Evolutionary conservation across 2,113 vertebrate species (phyloP).

Genomic region (Xenopus borealis): DNA sequence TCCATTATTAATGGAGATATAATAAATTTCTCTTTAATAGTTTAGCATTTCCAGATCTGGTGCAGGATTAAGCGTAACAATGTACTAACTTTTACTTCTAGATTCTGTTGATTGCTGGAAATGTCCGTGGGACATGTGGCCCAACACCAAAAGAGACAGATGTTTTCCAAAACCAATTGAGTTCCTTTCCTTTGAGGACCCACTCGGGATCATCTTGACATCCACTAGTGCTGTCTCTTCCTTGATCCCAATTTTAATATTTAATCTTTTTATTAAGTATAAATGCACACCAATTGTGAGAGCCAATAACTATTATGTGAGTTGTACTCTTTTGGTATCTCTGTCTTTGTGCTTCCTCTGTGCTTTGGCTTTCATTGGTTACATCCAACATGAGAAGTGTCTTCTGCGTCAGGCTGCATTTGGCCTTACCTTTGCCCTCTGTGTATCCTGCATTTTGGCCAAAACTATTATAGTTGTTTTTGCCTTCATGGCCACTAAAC

Average conservation of each 20-base stretch:
- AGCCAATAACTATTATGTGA: slow-evolving; percentile 47
- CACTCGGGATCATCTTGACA: not conserved
- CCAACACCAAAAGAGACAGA: not conserved
- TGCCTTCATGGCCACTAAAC: slow-evolving; percentile 32
- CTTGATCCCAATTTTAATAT: not conserved
- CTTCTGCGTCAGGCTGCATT: slow-evolving; percentile 23
- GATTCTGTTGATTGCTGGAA: not conserved
- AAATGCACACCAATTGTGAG: slow-evolving; percentile 18
- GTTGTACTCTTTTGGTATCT: slow-evolving; percentile 45
- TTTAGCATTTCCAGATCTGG: too few species aligned
- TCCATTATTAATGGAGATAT: too few species aligned
- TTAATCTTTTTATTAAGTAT: not conserved
- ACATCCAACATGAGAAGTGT: slow-evolving; percentile 1
- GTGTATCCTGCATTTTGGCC: slow-evolving; percentile 25
- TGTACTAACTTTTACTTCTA: not conserved
- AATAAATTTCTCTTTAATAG: too few species aligned
- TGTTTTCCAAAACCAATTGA: not conserved
- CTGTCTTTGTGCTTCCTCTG: slow-evolving; percentile 12
- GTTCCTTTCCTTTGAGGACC: not conserved
- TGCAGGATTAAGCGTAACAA: too few species aligned
- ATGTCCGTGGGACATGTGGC: slow-evolving; percentile 2
- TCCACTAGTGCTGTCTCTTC: not conserved
- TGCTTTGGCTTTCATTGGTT: slow-evolving; percentile 21
- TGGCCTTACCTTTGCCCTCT: slow-evolving; percentile 21
- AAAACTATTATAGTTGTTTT: slow-evolving; percentile 32